A percentile compares a stretch with the other conserved stretches of the same genome.
Evolutionary conservation across 2,113 vertebrate genomes (phyloP).

Genomic region (Stigmatopora nigra): DNA sequence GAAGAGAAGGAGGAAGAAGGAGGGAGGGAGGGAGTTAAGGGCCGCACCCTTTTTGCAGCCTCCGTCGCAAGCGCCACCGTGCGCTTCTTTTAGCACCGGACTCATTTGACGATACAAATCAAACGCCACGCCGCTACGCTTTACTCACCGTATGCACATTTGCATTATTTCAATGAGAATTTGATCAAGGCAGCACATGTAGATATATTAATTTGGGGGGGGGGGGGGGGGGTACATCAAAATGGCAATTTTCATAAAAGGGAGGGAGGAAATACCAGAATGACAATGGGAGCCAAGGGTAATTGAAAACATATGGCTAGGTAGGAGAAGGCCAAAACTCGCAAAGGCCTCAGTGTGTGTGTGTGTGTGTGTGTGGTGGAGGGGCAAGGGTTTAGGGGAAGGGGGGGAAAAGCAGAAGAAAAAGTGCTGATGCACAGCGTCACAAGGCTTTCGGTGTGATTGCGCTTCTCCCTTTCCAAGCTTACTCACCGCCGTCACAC

Average conservation of each 20-base stretch:
- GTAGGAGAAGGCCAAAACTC: conserved; percentile 46
- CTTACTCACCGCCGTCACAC: conserved; percentile 31
- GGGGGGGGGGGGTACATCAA: conserved; percentile 13
- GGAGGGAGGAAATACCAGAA: conserved; percentile 72
- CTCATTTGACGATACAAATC: conserved; percentile 30
- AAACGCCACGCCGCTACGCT: not conserved
- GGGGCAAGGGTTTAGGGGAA: not conserved
- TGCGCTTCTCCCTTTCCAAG: conserved; percentile 12
- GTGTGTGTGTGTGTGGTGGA: too few relatives aligned
- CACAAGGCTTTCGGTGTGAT: conserved; percentile 29
- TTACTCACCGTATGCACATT: too few relatives aligned
- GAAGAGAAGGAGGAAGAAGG: too few relatives aligned
- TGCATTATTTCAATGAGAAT: not conserved
- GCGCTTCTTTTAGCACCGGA: conserved; percentile 19
- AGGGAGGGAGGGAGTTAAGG: not conserved
- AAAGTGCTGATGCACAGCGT: conserved; percentile 50
- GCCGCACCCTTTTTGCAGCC: conserved; percentile 28
- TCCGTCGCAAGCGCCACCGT: not conserved
- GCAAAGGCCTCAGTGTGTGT: not conserved
- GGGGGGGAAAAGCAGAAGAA: conserved; percentile 18
- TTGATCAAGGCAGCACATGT: not conserved
- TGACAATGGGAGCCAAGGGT: conserved; percentile 70
- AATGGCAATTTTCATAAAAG: conserved; percentile 23
- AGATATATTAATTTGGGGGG: not conserved
- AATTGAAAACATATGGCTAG: conserved; percentile 74